These are phyloP conservation scores for Coptodon rendalli DNA, from an alignment of 2,113 vertebrate genomes.

Conservation along the genomic window DNA sequence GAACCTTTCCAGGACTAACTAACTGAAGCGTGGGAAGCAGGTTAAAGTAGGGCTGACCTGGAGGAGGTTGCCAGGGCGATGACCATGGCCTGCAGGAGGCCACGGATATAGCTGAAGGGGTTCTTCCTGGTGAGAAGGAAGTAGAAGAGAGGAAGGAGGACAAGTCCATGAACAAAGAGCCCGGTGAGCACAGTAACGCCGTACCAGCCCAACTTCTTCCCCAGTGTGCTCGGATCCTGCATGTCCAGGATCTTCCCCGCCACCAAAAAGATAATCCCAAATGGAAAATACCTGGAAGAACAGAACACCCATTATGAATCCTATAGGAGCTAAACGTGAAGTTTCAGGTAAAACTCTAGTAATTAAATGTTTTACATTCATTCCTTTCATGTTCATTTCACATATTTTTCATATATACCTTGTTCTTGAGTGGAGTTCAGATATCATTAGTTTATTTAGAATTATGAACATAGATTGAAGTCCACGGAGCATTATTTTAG, in stretches of 20 bases:
- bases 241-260: conserved; percentile 88
- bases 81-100: conserved; percentile 84
- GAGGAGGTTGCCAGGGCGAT: conserved; percentile 87
- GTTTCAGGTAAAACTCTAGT: neutral
- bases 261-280: conserved; percentile 85
- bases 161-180: conserved; percentile 73
- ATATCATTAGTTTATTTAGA: neutral
- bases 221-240: conserved; percentile 76
- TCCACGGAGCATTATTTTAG: neutral
- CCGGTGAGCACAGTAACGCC: conserved; percentile 80
- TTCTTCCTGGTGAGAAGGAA: conserved; percentile 79
- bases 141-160: conserved; percentile 80
- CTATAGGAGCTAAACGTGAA: neutral
- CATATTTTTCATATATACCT: neutral
- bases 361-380: neutral
- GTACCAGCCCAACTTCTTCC: conserved; percentile 83
- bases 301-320: neutral
- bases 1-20: neutral
- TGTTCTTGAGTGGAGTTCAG: neutral
- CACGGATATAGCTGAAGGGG: conserved; percentile 79
- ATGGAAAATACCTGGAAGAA: conserved; percentile 82
- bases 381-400: neutral
- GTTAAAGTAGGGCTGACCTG: conserved; percentile 64
- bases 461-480: neutral
- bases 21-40: accelerated